Evolutionary conservation across 1,140 invertebrate species (phyloP).

Genomic region (Drosophila biarmipes): DNA sequence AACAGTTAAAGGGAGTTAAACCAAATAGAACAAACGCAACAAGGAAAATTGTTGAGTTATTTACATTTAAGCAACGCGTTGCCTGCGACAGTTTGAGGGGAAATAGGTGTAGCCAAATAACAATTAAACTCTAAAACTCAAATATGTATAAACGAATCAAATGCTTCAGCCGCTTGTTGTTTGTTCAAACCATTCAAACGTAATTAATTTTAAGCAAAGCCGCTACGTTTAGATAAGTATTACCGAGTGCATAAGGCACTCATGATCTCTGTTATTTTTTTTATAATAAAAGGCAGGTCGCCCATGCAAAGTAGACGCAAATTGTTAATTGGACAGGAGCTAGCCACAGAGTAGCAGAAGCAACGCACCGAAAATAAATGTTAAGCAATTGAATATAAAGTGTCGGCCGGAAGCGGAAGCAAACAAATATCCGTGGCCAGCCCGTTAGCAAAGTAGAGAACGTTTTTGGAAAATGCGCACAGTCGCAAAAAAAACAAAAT

Average conservation of each 20-base stretch:
- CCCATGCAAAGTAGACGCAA: slow-evolving; percentile 38
- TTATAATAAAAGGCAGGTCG: slow-evolving; percentile 39
- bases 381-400: slow-evolving; percentile 58
- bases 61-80: slow-evolving; percentile 72
- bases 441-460: slow-evolving; percentile 70
- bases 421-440: slow-evolving; percentile 59
- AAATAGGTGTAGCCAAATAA: slow-evolving; percentile 59
- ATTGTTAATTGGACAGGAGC: slow-evolving; percentile 51
- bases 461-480: slow-evolving; percentile 69
- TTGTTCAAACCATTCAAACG: slow-evolving; percentile 60
- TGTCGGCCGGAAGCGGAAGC: slow-evolving; percentile 38
- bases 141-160: slow-evolving; percentile 53
- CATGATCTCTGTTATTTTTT: slow-evolving; percentile 59
- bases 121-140: slow-evolving; percentile 45
- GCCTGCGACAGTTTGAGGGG: slow-evolving; percentile 59
- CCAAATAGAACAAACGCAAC: slow-evolving; percentile 20
- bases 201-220: slow-evolving; percentile 47
- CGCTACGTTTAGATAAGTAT: slow-evolving; percentile 55
- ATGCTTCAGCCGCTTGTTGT: slow-evolving; percentile 73
- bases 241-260: slow-evolving; percentile 18
- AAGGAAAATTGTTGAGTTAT: slow-evolving; percentile 60
- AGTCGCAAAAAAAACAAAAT: slow-evolving; percentile 53
- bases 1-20: slow-evolving; percentile 36
- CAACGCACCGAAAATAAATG: slow-evolving; percentile 55
- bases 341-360: slow-evolving; percentile 48